Evolutionary conservation across 2,797 vertebrate species (phyloP).

Genomic region (Poecilia velifera): DNA sequence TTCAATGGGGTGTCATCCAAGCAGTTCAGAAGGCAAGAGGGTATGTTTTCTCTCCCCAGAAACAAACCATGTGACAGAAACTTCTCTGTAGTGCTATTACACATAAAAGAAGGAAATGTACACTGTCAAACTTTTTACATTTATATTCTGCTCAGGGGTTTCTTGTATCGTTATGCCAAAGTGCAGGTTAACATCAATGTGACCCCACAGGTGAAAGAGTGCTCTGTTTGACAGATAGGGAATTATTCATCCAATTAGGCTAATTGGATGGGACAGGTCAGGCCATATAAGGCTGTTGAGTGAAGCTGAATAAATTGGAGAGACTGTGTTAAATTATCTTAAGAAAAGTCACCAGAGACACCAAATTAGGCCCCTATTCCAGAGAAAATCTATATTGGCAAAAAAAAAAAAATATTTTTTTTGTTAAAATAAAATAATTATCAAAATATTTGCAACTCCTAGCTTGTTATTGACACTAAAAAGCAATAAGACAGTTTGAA

Average conservation of each 20-base stretch:
- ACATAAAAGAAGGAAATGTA: slow-evolving; percentile 40
- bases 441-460: slow-evolving; percentile 55
- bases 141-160: slow-evolving; percentile 61
- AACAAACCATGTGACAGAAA: slow-evolving; percentile 59
- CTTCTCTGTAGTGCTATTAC: slow-evolving; percentile 59
- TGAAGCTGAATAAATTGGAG: slow-evolving; percentile 52
- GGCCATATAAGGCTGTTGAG: slow-evolving; percentile 56
- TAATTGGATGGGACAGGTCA: slow-evolving; percentile 76
- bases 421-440: slow-evolving; percentile 60
- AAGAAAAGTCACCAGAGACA: slow-evolving; percentile 32
- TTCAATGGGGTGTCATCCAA: slow-evolving; percentile 76
- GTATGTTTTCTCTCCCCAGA: slow-evolving; percentile 50
- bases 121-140: slow-evolving; percentile 61
- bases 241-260: slow-evolving; percentile 78
- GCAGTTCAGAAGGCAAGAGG: slow-evolving; percentile 62
- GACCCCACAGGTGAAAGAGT: slow-evolving; percentile 69
- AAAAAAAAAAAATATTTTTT: too few species aligned
- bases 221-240: slow-evolving; percentile 63
- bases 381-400: slow-evolving; percentile 45
- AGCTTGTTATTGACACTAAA: slow-evolving; percentile 56
- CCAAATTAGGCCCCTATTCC: slow-evolving; percentile 34
- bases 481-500: slow-evolving; percentile 41
- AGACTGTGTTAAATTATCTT: slow-evolving; percentile 43
- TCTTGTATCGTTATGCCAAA: slow-evolving; percentile 52
- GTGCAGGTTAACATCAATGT: slow-evolving; percentile 64